A percentile compares a stretch with the other conserved stretches of the same genome.
Evolutionary conservation across 2,113 vertebrate genomes (phyloP).

Genomic region (Neogobius melanostomus): DNA sequence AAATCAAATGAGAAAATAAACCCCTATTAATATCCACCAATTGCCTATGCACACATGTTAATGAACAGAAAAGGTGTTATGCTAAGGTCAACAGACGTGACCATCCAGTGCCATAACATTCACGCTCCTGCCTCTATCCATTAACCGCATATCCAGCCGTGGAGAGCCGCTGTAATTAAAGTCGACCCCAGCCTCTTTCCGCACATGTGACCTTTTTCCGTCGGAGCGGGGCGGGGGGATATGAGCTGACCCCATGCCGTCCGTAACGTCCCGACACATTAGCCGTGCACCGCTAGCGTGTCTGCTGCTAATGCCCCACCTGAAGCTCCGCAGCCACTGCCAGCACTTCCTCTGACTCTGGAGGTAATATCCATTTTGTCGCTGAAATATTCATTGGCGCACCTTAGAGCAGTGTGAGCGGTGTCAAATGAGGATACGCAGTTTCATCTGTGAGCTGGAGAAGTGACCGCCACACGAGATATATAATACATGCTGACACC

Average conservation of each 20-base stretch:
- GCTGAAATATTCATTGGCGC: conserved; percentile 76
- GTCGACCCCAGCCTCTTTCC: conserved; percentile 5
- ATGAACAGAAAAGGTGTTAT: not conserved
- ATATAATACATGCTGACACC: conserved; percentile 3
- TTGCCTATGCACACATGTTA: not conserved
- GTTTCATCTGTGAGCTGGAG: conserved; percentile 30
- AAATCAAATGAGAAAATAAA: conserved; percentile 9
- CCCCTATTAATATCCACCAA: not conserved
- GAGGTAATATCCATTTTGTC: conserved; percentile 67
- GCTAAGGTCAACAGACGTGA: not conserved
- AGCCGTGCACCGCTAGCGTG: conserved; percentile 28
- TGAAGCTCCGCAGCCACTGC: conserved; percentile 51
- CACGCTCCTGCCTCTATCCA: not conserved
- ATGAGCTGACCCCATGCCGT: conserved; percentile 20
- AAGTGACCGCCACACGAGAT: conserved; percentile 1
- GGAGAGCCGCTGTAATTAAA: not conserved
- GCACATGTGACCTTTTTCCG: conserved; percentile 17
- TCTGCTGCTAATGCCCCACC: conserved; percentile 54
- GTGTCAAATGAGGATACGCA: conserved; percentile 53
- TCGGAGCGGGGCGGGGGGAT: not conserved
- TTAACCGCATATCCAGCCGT: not conserved
- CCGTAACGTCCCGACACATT: conserved; percentile 39
- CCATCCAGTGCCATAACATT: not conserved
- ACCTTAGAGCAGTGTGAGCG: conserved; percentile 44
- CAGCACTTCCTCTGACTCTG: conserved; percentile 50